Base-by-base conservation (phyloP, 1,140 invertebrate genomes). In the Calephelis virginiensis region DNA sequence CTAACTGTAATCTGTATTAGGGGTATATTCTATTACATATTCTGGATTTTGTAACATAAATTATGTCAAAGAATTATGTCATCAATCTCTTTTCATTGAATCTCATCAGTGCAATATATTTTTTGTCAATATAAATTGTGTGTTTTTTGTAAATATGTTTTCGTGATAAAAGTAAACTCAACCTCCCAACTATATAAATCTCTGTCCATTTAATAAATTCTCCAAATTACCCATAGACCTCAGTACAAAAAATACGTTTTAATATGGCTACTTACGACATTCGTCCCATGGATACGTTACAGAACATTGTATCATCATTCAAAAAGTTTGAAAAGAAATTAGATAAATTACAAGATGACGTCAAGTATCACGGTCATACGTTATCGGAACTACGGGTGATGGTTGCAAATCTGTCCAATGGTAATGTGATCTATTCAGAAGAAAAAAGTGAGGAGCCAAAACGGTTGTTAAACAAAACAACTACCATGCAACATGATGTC, bases 291-390 rank as follows among this genome's bases (percentile, higher is more conserved):
- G 78, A 82, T 38, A 69, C 76, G 1, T 68, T 84, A 28, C 78
- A 86, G 45, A 68, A 71, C 8, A 76, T 89, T 13, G 63, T 82
- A 62, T 74, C 70, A 28, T 76, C 83, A 0, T 81, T 86, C 45
- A 85, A 78, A 14, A 73, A 82, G 56, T 83, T 86, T 46, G 86
- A 89, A 63, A 86, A 77, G 28, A 86, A 89, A 66, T 14, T 89
- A 8, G 86, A 89, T 60, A 85, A 86, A 65, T 64, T 89, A 48
- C 84, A 89, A 71, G 75, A 85, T 53, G 84, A 86, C 38, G 77
- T 86, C 0, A 77, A 75, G 56, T 75, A 63, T 49, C 84, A 89
- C 11, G 81, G 81, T 0, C 75, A 85, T 40, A 82, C 84, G 0
- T 46, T 89, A 10, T 67, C 71, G 1, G 84, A 85, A 5, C 71